phyloP scores from a whole-genome alignment of 2,113 vertebrate species.

The Choloepus hoffmanni region DNA sequence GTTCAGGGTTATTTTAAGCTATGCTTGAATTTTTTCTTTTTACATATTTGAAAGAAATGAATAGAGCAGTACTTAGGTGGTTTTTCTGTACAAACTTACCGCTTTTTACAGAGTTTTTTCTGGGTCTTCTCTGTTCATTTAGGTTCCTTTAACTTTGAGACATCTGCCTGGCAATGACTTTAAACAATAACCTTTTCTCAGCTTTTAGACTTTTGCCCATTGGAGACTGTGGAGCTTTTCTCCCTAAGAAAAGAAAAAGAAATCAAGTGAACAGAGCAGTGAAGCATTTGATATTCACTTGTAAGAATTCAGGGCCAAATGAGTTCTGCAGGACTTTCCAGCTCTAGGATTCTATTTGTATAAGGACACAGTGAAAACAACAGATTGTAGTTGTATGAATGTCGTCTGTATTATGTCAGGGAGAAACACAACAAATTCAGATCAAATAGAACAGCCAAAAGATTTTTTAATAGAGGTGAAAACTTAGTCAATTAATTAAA shows the following conservation, averaged over 20 bases:
- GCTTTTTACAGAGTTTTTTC: constrained; percentile 6
- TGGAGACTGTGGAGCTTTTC: background rate
- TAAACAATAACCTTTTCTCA: background rate
- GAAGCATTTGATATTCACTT: background rate
- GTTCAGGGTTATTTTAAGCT: background rate
- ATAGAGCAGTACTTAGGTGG: background rate
- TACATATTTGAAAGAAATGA: constrained; percentile 1
- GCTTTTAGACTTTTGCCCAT: background rate
- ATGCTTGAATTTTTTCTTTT: background rate
- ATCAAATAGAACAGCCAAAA: constrained; percentile 26
- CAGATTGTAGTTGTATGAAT: constrained; percentile 17
- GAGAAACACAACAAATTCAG: constrained; percentile 44
- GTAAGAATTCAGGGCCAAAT: background rate
- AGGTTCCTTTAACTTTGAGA: background rate
- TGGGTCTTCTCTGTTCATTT: background rate
- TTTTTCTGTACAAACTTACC: background rate
- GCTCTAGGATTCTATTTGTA: constrained; percentile 21
- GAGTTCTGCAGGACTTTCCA: constrained; percentile 30
- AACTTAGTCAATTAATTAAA: constrained; percentile 24
- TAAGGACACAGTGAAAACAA: constrained; percentile 45
- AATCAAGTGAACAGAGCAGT: background rate
- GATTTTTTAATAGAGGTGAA: constrained; percentile 1
- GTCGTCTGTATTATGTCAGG: constrained; percentile 34
- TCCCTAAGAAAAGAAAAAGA: background rate
- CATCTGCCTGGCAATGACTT: background rate